A percentile compares a stretch with the other conserved stretches of the same genome.
These are phyloP conservation scores for Myiozetetes cayanensis DNA, from an alignment of 2,113 vertebrate genomes.

Conservation along the genomic window DNA sequence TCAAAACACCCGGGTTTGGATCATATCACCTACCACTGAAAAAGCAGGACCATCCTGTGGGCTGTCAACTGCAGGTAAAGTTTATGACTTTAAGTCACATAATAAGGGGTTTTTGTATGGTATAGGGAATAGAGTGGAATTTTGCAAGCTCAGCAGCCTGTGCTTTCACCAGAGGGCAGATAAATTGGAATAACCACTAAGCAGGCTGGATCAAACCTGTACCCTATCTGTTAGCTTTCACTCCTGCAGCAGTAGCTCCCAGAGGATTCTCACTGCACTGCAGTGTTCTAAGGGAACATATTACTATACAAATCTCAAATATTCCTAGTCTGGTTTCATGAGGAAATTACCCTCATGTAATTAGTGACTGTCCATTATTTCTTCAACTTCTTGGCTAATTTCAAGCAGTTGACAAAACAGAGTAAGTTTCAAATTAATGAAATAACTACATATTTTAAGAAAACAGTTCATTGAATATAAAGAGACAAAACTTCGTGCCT, in stretches of 20 bases:
- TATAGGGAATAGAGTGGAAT: neutral
- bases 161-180: neutral
- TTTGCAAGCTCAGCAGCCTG: neutral
- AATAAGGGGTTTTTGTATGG: neutral
- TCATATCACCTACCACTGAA: neutral
- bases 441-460: neutral
- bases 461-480: neutral
- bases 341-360: neutral
- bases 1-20: neutral
- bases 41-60: neutral
- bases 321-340: neutral
- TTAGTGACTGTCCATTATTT: neutral
- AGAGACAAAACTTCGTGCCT: neutral
- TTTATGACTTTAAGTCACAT: neutral
- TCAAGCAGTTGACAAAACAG: neutral
- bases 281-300: neutral
- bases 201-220: neutral
- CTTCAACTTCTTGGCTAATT: neutral
- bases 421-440: neutral
- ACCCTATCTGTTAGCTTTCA: neutral
- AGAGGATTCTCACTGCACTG: neutral
- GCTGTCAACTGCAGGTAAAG: neutral
- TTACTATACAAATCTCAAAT: neutral
- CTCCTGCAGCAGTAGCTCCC: neutral
- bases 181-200: neutral